Percentiles rank a stretch among this genome's conserved stretches.
These are phyloP conservation scores for Clarias batrachus DNA, from an alignment of 2,113 vertebrate species.

Conservation along the genomic window DNA sequence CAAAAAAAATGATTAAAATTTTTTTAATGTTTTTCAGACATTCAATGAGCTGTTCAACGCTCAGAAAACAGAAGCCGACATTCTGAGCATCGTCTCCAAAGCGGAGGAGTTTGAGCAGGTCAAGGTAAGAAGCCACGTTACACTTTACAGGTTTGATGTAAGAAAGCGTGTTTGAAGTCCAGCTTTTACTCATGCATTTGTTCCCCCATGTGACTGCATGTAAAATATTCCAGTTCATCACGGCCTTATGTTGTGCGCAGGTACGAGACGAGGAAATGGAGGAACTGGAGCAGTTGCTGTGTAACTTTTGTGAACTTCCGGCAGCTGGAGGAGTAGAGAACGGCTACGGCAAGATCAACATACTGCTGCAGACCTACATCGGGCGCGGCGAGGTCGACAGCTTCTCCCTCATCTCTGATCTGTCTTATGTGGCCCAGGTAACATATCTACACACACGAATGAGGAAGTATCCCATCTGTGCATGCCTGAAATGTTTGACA, in stretches of 20 bases:
- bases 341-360: conserved; percentile 96
- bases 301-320: conserved; percentile 85
- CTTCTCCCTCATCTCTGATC: conserved; percentile 97
- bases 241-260: conserved; percentile 60
- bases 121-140: conserved; percentile 78
- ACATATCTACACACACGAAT: conserved; percentile 42
- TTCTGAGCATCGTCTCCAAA: conserved; percentile 92
- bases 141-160: neutral
- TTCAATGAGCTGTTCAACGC: conserved; percentile 95
- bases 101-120: conserved; percentile 98
- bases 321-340: conserved; percentile 95
- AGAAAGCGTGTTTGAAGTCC: neutral
- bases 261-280: conserved; percentile 95
- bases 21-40: conserved; percentile 81
- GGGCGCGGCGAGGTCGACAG: conserved; percentile 92
- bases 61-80: conserved; percentile 91
- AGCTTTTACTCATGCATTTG: neutral
- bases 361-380: conserved; percentile 96
- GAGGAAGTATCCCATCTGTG: neutral
- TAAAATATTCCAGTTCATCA: conserved; percentile 1
- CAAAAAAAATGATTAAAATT: neutral
- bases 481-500: neutral
- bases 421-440: conserved; percentile 96
- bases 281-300: conserved; percentile 86
- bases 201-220: neutral